Conservation (phyloP, 2,888 invertebrate species). For the Nudaria mundana region DNA sequence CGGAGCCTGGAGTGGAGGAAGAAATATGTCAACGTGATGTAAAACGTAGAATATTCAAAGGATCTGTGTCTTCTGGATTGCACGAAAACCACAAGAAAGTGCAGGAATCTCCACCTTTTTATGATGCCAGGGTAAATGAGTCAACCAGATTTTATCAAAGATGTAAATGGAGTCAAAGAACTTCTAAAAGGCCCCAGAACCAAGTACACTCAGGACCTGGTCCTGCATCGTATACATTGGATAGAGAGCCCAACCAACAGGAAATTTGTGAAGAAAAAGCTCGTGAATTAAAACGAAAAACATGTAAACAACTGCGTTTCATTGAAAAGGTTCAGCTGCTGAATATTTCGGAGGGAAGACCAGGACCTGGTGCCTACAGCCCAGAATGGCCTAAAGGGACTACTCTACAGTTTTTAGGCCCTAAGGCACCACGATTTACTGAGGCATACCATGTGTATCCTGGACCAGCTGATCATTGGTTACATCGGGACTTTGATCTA, state of each 20-base stretch:
- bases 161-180: slow-evolving; percentile 68
- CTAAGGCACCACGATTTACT: slow-evolving; percentile 51
- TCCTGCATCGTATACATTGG: slow-evolving; percentile 54
- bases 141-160: slow-evolving; percentile 58
- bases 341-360: slow-evolving; percentile 47
- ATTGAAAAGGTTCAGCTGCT: slow-evolving; percentile 58
- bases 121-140: slow-evolving; percentile 49
- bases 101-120: slow-evolving; percentile 50
- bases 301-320: slow-evolving; percentile 56
- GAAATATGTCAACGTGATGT: slow-evolving; percentile 50
- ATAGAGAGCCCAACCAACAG: slow-evolving; percentile 30
- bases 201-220: slow-evolving; percentile 44
- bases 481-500: slow-evolving; percentile 57
- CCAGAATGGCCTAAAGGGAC: slow-evolving; percentile 44
- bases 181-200: slow-evolving; percentile 37
- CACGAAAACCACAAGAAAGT: slow-evolving; percentile 3
- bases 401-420: slow-evolving; percentile 40
- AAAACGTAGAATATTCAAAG: slow-evolving; percentile 49
- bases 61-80: slow-evolving; percentile 33
- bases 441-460: slow-evolving; percentile 38
- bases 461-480: slow-evolving; percentile 53
- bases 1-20: slow-evolving; percentile 32
- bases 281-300: slow-evolving; percentile 48
- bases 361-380: slow-evolving; percentile 58
- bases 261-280: slow-evolving; percentile 54